phyloP scores from a whole-genome alignment of 2,797 vertebrate species.

The Platalea minor region DNA sequence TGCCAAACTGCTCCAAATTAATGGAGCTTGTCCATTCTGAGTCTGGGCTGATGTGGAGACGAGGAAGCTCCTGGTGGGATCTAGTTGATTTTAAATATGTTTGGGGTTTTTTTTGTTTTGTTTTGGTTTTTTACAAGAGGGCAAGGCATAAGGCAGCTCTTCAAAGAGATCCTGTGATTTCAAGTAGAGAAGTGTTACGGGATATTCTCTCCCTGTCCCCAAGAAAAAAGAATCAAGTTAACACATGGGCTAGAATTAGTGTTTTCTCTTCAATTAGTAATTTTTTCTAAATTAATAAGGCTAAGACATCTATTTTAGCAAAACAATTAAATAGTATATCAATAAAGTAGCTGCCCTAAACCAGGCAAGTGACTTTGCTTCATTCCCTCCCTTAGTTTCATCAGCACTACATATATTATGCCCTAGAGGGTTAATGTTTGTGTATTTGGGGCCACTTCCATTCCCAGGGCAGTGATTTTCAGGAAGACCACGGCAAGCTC shows the following conservation, averaged over 20 bases:
- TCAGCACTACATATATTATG: neutral
- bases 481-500: neutral
- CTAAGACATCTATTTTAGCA: neutral
- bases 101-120: neutral
- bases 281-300: neutral
- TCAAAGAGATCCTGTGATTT: neutral
- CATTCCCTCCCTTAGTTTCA: neutral
- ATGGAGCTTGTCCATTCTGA: neutral
- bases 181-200: accelerated
- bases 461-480: neutral
- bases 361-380: neutral
- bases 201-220: neutral
- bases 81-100: neutral
- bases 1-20: neutral
- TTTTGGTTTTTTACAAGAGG: neutral
- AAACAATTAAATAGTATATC: neutral
- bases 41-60: neutral
- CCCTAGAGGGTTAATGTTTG: neutral
- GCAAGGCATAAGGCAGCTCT: neutral
- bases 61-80: neutral
- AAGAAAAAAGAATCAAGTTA: neutral
- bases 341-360: neutral
- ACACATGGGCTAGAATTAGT: neutral
- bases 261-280: neutral
- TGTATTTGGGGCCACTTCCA: neutral